Conservation (phyloP, 2,113 vertebrate genomes). For the Hyla sarda region DNA sequence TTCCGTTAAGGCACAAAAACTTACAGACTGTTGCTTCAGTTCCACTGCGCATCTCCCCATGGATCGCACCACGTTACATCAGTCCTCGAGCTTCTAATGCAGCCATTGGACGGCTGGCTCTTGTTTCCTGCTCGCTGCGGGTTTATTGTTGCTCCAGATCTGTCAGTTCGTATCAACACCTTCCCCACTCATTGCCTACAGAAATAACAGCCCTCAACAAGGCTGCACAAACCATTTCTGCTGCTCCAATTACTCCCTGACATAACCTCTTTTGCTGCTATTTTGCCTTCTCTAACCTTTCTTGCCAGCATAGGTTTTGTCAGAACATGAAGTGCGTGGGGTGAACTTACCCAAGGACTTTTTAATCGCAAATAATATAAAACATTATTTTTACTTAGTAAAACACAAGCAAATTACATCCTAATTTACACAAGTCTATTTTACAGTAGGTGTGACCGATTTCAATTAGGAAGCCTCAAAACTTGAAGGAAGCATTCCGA, state of each 20-base stretch:
- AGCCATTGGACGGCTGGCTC: conserved; percentile 70
- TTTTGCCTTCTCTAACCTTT: conserved; percentile 68
- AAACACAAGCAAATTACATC: background rate
- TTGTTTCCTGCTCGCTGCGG: conserved; percentile 76
- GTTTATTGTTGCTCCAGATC: conserved; percentile 93
- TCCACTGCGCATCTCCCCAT: conserved; percentile 45
- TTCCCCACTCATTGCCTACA: conserved; percentile 89
- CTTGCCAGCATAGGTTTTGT: conserved; percentile 53
- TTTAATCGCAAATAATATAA: background rate
- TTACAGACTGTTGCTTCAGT: conserved; percentile 30
- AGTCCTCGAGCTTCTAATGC: conserved; percentile 64
- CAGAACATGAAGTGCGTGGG: conserved; percentile 49
- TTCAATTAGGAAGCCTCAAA: background rate
- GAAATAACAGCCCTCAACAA: conserved; percentile 93
- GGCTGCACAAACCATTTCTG: conserved; percentile 89
- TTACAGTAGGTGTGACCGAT: background rate
- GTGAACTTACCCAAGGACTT: conserved; percentile 47
- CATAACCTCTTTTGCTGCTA: conserved; percentile 76
- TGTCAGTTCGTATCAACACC: conserved; percentile 93
- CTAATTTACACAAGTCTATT: background rate
- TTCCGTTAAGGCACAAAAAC: conserved; percentile 1
- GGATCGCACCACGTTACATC: conserved; percentile 72
- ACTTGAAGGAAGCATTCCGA: background rate
- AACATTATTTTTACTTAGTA: background rate
- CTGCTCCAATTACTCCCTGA: conserved; percentile 92